These are phyloP conservation scores for Eulemur rubriventer DNA, from an alignment of 2,797 vertebrate genomes.

Conservation along the genomic window DNA sequence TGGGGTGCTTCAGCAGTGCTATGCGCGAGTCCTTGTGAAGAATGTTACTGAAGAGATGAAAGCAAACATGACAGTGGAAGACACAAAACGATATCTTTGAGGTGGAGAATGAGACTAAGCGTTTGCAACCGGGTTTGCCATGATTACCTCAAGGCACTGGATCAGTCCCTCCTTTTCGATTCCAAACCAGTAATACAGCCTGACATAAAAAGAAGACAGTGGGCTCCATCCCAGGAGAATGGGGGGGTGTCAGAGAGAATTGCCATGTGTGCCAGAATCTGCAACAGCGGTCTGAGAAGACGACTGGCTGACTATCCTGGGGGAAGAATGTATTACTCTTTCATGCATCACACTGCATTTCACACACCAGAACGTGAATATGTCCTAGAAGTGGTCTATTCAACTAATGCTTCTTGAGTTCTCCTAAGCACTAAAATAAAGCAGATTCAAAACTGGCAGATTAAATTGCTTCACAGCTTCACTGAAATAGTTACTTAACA, in stretches of 20 bases:
- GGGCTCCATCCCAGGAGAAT: neutral
- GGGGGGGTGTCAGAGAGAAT: neutral
- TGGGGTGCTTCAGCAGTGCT: neutral
- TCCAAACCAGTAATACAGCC: neutral
- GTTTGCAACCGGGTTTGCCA: neutral
- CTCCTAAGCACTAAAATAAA: neutral
- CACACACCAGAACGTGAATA: neutral
- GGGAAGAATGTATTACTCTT: neutral
- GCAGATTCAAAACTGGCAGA: neutral
- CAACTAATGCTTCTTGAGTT: neutral
- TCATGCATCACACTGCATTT: neutral
- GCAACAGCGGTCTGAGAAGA: neutral
- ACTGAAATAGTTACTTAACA: constrained; percentile 1
- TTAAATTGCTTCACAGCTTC: neutral
- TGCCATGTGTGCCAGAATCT: neutral
- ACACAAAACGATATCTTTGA: neutral
- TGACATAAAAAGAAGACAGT: neutral
- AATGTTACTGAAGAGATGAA: constrained; percentile 11
- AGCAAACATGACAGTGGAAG: neutral
- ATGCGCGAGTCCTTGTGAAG: neutral
- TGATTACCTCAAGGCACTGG: constrained; percentile 58
- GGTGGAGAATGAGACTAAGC: neutral
- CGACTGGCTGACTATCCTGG: neutral
- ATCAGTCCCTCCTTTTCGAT: constrained; percentile 58
- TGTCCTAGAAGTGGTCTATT: neutral